Percentiles rank a stretch among this genome's conserved stretches.
Evolutionary conservation across 1,140 invertebrate genomes (phyloP).

Genomic region (Eriosoma lanigerum): DNA sequence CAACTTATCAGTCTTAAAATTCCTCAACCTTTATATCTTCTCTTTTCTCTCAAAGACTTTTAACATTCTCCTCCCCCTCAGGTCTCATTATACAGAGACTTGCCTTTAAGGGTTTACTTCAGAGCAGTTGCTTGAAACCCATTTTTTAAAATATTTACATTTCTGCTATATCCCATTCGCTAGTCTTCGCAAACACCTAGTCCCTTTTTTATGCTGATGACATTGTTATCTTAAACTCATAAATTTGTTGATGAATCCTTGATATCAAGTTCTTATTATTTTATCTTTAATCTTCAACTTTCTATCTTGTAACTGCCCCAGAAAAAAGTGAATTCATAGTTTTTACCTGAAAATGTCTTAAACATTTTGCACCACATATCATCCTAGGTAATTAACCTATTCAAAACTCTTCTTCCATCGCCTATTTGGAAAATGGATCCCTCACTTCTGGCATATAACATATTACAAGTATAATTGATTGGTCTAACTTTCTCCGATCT

Average conservation of each 20-base stretch:
- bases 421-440: not conserved
- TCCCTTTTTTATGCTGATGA: not conserved
- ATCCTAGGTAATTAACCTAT: no score
- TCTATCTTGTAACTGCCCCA: no score
- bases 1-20: no score
- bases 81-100: not conserved
- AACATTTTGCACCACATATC: no score
- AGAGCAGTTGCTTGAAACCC: not conserved
- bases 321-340: no score
- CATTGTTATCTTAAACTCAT: not conserved
- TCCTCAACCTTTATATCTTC: not conserved
- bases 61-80: not conserved
- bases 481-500: not conserved
- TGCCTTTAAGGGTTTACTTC: not conserved
- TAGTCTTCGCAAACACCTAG: not conserved
- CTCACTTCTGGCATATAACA: not conserved
- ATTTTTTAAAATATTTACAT: not conserved
- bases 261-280: not conserved
- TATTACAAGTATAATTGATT: not conserved
- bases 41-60: not conserved
- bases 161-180: not conserved
- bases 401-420: no score
- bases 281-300: not conserved
- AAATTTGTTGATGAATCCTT: not conserved
- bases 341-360: no score